These are phyloP conservation scores for Meandrusa payeni DNA, from an alignment of 2,888 invertebrate genomes.

Conservation along the genomic window DNA sequence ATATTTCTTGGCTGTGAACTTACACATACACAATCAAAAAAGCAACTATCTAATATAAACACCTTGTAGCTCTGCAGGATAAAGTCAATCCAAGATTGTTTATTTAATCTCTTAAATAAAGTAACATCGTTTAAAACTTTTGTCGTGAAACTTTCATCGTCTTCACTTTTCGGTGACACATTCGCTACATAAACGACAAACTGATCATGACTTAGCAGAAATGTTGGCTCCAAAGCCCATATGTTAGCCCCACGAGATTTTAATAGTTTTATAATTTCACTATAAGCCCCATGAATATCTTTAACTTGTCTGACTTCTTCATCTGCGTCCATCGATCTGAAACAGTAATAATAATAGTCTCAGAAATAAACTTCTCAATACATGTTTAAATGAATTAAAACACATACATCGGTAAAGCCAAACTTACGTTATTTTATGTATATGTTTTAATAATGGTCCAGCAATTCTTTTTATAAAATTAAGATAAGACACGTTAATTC, in stretches of 20 bases:
- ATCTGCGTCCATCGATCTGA: conserved; percentile 48
- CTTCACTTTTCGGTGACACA: conserved; percentile 50
- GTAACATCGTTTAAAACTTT: conserved; percentile 45
- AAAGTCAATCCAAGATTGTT: conserved; percentile 82
- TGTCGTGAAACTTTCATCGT: conserved; percentile 51
- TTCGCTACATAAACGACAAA: conserved; percentile 55
- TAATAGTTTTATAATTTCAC: conserved; percentile 56
- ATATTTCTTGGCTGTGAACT: conserved; percentile 52
- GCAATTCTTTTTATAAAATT: conserved; percentile 65
- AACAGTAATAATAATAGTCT: conserved; percentile 27
- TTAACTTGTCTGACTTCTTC: conserved; percentile 55
- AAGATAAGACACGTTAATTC: conserved; percentile 63
- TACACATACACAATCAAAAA: conserved; percentile 66
- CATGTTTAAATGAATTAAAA: not conserved
- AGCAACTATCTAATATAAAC: conserved; percentile 73
- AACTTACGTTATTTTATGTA: conserved; percentile 60
- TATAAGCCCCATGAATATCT: conserved; percentile 65
- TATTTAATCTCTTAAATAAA: conserved; percentile 58
- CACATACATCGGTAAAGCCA: too few species aligned
- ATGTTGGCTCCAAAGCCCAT: conserved; percentile 56
- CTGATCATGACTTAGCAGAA: conserved; percentile 62
- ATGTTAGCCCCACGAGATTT: conserved; percentile 58
- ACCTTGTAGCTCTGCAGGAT: conserved; percentile 82
- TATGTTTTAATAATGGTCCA: conserved; percentile 66
- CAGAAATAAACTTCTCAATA: not conserved